Base-by-base conservation (phyloP, 2,888 invertebrate genomes). In the Hesperia comma region DNA sequence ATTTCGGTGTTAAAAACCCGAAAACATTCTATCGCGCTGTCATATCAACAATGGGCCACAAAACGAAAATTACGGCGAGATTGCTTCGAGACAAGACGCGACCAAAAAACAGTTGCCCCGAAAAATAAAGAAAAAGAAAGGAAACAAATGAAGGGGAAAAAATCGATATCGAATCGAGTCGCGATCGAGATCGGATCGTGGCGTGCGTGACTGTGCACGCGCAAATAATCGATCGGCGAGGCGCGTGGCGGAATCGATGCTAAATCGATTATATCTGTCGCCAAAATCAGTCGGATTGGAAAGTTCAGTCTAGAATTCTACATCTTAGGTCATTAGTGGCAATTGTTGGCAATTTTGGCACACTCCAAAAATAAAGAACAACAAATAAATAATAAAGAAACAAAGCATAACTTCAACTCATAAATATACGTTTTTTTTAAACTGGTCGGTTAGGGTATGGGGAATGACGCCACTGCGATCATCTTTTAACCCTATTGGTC, bases 121-220 rank as follows among this genome's bases (percentile, higher is more conserved):
- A 74, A 81, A 82, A 79, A 79, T 74, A 66, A 70, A 72, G 77
- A 79, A 76, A 79, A 77, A 80, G 80, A 64, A 71, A 70, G 74
- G 74, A 74, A 77, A 75, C 75, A 71, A 71, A 74, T 75, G 69
- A 77, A 77, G 58, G 81, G 54, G 81, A 83, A 85, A 83, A 79
- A 80, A 81, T 81, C 86, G 81, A 85, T 86, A 84, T 84, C 83
- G 85, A 80, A 54, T 66, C 66, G 60, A 60, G 66, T 64, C 21
- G 81, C 77, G 79, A 79, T 81, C 82, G 79, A 76, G 76, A 77
- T 71, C 71, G 72, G 78, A 55, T 58, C 53, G 21, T 15, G 79
- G 82, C 90, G 89, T 89, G 90, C 90, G 88, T 90, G 85, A 87
- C 87, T 80, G 76, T 75, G 81, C 85, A 82, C 84, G 87, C 83